phyloP scores from a whole-genome alignment of 2,113 vertebrate genomes.

The Chaenocephalus aceratus region DNA sequence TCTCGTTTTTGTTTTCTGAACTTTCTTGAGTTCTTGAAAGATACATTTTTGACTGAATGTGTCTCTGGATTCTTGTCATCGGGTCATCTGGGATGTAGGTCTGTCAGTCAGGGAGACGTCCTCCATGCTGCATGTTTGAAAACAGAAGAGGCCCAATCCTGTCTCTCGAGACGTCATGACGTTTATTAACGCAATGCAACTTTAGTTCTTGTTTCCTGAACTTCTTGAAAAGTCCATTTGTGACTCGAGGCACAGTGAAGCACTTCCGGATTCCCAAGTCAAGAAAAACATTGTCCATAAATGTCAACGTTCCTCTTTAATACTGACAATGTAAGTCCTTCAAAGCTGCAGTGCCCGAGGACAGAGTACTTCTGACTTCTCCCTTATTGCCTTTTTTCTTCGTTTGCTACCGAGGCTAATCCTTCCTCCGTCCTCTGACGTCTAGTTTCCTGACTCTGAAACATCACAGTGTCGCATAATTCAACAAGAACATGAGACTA shows the following conservation, averaged over 20 bases:
- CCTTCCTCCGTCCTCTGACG: slow-evolving; percentile 8
- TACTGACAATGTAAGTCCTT: neutral
- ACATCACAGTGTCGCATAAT: slow-evolving; percentile 9
- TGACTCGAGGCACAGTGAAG: too few species aligned
- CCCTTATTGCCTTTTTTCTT: neutral
- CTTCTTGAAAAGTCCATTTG: too few species aligned
- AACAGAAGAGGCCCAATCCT: too few species aligned
- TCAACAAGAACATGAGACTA: too few species aligned
- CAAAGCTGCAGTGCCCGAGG: neutral
- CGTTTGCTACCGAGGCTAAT: slow-evolving; percentile 10
- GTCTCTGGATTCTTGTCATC: slow-evolving; percentile 4
- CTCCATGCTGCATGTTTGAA: slow-evolving; percentile 6
- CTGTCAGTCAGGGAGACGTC: neutral
- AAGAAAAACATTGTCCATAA: too few species aligned
- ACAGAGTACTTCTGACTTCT: neutral
- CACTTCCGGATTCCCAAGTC: too few species aligned
- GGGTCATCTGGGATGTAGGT: neutral
- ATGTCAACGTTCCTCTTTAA: neutral
- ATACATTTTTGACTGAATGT: too few species aligned
- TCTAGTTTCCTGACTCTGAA: neutral
- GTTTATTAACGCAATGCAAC: neutral
- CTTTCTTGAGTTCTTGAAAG: too few species aligned
- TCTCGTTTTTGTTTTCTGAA: too few species aligned
- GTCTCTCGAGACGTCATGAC: neutral
- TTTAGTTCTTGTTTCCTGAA: too few species aligned